These are phyloP conservation scores for Hipparchia sbordonii DNA, from an alignment of 2,888 invertebrate genomes.

Conservation along the genomic window DNA sequence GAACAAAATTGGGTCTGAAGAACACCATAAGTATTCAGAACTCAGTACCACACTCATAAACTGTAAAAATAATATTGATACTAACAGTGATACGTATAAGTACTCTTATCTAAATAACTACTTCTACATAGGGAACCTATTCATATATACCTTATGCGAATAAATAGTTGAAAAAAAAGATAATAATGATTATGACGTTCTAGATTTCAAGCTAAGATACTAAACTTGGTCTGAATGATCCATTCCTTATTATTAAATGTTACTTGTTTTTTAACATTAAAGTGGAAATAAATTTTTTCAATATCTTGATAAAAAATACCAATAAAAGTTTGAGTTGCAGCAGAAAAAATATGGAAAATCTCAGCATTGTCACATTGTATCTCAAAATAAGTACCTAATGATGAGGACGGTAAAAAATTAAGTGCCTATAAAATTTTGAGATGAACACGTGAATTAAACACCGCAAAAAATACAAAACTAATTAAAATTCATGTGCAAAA, in stretches of 20 bases:
- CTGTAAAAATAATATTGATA: too few relatives aligned
- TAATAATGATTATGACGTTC: too few relatives aligned
- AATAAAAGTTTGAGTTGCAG: neutral
- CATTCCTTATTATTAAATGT: too few relatives aligned
- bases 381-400: neutral
- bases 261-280: neutral
- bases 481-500: conserved; percentile 7
- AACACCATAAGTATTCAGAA: neutral
- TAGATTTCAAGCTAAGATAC: too few relatives aligned
- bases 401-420: neutral
- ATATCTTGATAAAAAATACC: neutral
- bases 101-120: too few relatives aligned
- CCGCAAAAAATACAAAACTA: conserved; percentile 4
- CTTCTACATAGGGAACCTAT: too few relatives aligned
- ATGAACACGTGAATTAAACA: neutral
- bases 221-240: too few relatives aligned
- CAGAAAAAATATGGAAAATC: neutral
- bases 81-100: too few relatives aligned
- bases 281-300: neutral
- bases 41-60: neutral
- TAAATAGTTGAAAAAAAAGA: too few relatives aligned
- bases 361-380: neutral
- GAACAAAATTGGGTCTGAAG: neutral
- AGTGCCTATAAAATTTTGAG: too few relatives aligned
- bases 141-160: too few relatives aligned